Evolutionary conservation across 2,888 invertebrate species (phyloP).

Genomic region (Agrochola litura): DNA sequence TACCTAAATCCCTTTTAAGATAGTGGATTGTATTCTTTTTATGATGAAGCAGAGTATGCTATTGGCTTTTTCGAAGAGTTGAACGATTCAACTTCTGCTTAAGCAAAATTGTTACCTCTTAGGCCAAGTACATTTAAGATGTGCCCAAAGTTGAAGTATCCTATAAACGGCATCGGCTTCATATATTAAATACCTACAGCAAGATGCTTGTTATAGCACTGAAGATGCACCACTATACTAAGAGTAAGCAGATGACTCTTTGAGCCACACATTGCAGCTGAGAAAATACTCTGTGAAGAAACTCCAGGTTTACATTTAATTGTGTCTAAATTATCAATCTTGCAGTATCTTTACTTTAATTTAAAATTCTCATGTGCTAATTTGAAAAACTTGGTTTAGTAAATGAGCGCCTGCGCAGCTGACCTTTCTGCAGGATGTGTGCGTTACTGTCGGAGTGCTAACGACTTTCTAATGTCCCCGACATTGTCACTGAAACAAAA

Average conservation of each 20-base stretch:
- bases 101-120: background rate
- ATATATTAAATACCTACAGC: background rate
- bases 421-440: constrained; percentile 51
- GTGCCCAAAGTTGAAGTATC: background rate
- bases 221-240: background rate
- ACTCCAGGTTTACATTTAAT: background rate
- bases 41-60: background rate
- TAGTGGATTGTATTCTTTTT: background rate
- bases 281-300: background rate
- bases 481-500: constrained; percentile 48
- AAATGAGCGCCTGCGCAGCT: constrained; percentile 35
- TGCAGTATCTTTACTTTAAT: background rate
- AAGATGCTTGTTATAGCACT: background rate
- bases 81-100: no score
- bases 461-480: constrained; percentile 48
- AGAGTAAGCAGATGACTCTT: background rate
- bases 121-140: background rate
- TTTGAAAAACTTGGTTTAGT: background rate
- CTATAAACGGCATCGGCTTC: no score
- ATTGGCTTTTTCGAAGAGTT: no score
- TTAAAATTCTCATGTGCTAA: background rate
- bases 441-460: constrained; percentile 38
- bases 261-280: background rate
- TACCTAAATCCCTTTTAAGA: background rate
- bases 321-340: background rate